Evolutionary conservation across 2,888 invertebrate genomes (phyloP), one percentile per base, ranked within the genome.

Genomic region (Ochlodes sylvanus): DNA sequence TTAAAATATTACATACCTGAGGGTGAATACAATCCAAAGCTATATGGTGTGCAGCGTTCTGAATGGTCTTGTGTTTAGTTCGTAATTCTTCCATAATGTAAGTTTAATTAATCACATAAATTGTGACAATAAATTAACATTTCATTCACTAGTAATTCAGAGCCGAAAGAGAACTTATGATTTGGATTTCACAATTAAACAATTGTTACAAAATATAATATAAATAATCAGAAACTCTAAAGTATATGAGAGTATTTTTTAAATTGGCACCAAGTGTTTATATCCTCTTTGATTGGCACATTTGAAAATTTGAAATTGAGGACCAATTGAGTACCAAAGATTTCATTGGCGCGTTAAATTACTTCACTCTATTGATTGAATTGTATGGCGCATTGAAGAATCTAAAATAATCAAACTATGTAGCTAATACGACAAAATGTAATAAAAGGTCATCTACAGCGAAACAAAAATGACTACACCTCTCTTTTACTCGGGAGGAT

Each of bases 21-120:
- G 91, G 87, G 77, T 91, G 85, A 55, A 92, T 88, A 73, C 89
- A 92, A 69, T 92, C 92, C 70, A 92, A 72, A 21, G 89, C 90
- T 58, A 91, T 92, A 71, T 92, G 90, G 74, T 92, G 92, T 38
- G 92, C 87, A 32, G 91, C 85, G 77, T 71, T 90, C 71, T 90
- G 92, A 66, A 90, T 80, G 12, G 85, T 75, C 73, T 90, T 92
- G 72, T 90, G 89, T 81, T 90, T 92, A 17, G 84, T 82, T 21
- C 88, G 81, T 68, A 88, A 70, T 71, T 92, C 92, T 75, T 92
- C 92, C 92, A 92, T 92, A 21, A 2, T 42, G 19, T 19, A 44
- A 27, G 42, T 19, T 4, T 50, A 52, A 52, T 7, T 27, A 52
- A 12, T 50, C 19, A 52, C 21, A 52, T 9, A 52, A 52, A 14